Base-by-base conservation (phyloP, 2,888 invertebrate species). In the Lamellibrachia columna region DNA sequence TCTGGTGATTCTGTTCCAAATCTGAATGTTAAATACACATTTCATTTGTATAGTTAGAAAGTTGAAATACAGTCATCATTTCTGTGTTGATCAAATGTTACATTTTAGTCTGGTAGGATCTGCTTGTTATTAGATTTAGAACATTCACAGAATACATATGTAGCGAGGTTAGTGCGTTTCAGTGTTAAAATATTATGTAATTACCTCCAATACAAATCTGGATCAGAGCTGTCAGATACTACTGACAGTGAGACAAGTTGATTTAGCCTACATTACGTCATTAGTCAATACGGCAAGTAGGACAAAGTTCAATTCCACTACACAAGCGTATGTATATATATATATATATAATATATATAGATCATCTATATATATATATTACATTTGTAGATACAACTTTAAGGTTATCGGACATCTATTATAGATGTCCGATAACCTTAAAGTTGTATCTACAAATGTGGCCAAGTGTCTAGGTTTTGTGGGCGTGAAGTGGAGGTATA, bases 1-100 rank as follows among this genome's bases (percentile, higher is more conserved):
- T 75, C 75, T 75, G 75, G 75, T 75, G 75, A 15, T 4, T 75
- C 75, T n/a, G 58, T 91, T 91, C 40, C n/a, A 91, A 91, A n/a
- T 52, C 52, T 15, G n/a, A 53, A 53, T 7, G 52, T 15, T 28
- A 91, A 91, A 91, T 40, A 91, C n/a, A 91, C 28, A 90, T 40
- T 90, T 22, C 1, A 90, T 90, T 90, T 90, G 40, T 90, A 90
- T 90, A 90, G 11, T 40, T 91, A 91, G 91, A 91, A 53, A 91
- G 15, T 22, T 91, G 9, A 91, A 53, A 91, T 28, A 91, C 53
- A 53, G 22, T 15, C 91, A 52, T 22, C 4, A 91, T 91, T 91
- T 53, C 22, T 6, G 3, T 22, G 6, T 6, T 91, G 28, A 91
- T 92, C 11, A 92, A 22, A 53, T 52, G 11, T 22, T 40, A 92